Evolutionary conservation across 2,888 invertebrate genomes (phyloP).

Genomic region (Plagodis dolabraria): DNA sequence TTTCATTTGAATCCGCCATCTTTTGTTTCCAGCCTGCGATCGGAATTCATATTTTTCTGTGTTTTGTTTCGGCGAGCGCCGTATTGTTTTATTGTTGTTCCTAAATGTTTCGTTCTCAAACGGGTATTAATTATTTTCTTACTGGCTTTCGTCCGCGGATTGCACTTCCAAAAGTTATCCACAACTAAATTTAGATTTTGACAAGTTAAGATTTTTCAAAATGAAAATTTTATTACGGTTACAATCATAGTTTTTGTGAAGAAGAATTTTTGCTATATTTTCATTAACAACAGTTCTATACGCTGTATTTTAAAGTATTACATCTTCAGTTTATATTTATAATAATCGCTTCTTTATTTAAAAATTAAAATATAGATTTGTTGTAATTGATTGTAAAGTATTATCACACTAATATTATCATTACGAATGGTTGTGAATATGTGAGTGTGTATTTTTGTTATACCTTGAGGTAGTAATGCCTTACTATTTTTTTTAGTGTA

Average conservation of each 20-base stretch:
- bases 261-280: too few relatives aligned
- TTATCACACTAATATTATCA: too few relatives aligned
- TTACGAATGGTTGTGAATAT: background rate
- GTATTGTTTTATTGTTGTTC: conserved; percentile 81
- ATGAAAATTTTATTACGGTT: too few relatives aligned
- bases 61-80: conserved; percentile 79
- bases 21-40: conserved; percentile 80
- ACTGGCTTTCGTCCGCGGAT: conserved; percentile 31
- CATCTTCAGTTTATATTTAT: too few relatives aligned
- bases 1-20: conserved; percentile 84
- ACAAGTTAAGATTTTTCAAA: background rate
- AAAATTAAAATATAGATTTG: too few relatives aligned
- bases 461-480: too few relatives aligned
- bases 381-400: too few relatives aligned
- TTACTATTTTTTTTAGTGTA: too few relatives aligned
- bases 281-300: too few relatives aligned
- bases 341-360: too few relatives aligned
- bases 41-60: conserved; percentile 85
- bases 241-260: too few relatives aligned
- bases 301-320: too few relatives aligned
- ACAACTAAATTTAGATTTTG: conserved; percentile 2
- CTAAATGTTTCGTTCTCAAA: conserved; percentile 72
- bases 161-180: conserved; percentile 10
- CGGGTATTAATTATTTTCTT: conserved; percentile 83
- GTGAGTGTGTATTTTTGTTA: background rate